These are phyloP conservation scores for Pachycephus smyrnensis DNA, from an alignment of 2,888 invertebrate species.

Conservation along the genomic window DNA sequence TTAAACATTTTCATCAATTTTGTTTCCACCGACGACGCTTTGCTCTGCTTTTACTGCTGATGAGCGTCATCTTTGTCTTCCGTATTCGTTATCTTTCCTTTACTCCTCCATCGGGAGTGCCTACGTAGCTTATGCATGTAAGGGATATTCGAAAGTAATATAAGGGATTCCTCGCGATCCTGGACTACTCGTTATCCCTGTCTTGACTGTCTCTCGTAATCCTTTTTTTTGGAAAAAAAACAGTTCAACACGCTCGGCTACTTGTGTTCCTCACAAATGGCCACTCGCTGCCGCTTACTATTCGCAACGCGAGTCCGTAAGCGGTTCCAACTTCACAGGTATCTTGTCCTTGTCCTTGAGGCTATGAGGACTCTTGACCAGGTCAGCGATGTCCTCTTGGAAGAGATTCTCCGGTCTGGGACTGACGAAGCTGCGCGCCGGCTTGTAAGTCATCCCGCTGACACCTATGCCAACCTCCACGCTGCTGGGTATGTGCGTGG, in stretches of 20 bases:
- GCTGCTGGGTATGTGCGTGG: conserved; percentile 67
- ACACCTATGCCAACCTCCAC: conserved; percentile 72
- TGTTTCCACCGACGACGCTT: conserved; percentile 15
- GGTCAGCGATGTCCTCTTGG: conserved; percentile 74
- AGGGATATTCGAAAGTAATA: background rate
- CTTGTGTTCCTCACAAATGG: background rate
- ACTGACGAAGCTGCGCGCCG: conserved; percentile 75
- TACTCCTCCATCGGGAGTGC: background rate
- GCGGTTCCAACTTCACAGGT: conserved; percentile 80
- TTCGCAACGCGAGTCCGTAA: conserved; percentile 76
- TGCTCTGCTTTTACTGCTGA: background rate
- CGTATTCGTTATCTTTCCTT: conserved; percentile 5
- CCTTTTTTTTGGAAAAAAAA: background rate
- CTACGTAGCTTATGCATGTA: background rate
- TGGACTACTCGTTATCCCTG: background rate
- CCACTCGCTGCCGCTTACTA: conserved; percentile 54
- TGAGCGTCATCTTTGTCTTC: background rate
- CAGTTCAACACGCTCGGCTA: background rate
- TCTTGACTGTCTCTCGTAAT: background rate
- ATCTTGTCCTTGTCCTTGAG: conserved; percentile 67
- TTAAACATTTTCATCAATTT: conserved; percentile 12
- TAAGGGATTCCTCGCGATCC: background rate
- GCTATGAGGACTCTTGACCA: conserved; percentile 71
- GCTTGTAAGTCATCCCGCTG: conserved; percentile 76
- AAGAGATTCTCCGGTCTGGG: conserved; percentile 73